These are phyloP conservation scores for Felis chaus DNA, from an alignment of 2,113 vertebrate species.

Conservation along the genomic window DNA sequence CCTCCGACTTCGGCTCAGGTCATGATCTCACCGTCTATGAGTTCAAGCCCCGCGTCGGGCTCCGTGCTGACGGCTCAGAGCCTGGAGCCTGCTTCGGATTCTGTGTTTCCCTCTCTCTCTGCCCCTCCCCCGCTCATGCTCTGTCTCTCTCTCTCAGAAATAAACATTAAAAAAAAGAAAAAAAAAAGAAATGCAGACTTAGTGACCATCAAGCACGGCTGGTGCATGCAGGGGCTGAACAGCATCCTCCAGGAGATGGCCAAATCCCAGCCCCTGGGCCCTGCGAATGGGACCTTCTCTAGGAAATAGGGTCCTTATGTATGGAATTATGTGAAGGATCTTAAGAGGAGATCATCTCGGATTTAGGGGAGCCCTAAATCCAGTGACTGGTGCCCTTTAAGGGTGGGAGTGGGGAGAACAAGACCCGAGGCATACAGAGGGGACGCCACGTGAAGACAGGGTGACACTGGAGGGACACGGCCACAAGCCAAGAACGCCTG, in stretches of 20 bases:
- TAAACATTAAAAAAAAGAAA: no score
- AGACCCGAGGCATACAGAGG: not conserved
- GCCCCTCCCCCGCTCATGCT: no score
- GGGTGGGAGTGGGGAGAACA: not conserved
- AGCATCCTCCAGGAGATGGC: not conserved
- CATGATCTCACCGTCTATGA: no score
- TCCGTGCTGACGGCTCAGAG: no score
- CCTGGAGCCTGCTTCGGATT: no score
- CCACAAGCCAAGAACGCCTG: rapidly evolving
- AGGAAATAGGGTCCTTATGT: not conserved
- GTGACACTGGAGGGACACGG: not conserved
- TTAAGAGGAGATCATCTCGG: not conserved
- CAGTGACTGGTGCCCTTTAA: not conserved
- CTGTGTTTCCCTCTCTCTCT: no score
- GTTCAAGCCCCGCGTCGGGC: no score
- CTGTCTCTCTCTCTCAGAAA: no score
- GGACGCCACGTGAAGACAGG: not conserved
- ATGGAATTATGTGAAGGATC: not conserved
- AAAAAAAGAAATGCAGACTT: not conserved
- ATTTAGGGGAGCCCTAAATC: no score
- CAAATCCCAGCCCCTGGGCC: not conserved
- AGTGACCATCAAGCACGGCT: not conserved
- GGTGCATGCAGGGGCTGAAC: not conserved
- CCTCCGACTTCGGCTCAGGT: no score
- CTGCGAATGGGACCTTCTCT: not conserved